phyloP scores from a whole-genome alignment of 2,888 invertebrate genomes.

The Lasioglossum marginatum region DNA sequence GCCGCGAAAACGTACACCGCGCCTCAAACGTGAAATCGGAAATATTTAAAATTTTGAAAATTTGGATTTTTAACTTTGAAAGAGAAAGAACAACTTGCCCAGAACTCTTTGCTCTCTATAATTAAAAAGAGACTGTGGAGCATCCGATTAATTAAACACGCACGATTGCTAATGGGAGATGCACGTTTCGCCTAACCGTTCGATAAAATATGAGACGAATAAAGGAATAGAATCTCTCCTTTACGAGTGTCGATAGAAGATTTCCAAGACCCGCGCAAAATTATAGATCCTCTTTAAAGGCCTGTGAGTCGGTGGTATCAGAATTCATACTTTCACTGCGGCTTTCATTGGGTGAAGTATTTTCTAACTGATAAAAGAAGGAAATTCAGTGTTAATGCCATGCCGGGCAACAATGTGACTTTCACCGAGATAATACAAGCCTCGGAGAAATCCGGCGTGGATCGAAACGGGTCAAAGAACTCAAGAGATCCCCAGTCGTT shows the following conservation, averaged over 20 bases:
- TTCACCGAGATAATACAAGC: slow-evolving; percentile 50
- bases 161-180: neutral
- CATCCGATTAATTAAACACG: neutral
- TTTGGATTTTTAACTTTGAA: neutral
- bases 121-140: neutral
- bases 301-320: neutral
- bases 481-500: slow-evolving; percentile 34
- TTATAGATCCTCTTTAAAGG: neutral
- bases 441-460: slow-evolving; percentile 50
- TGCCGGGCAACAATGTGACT: slow-evolving; percentile 51
- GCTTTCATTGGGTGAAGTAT: slow-evolving; percentile 16
- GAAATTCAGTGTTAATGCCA: slow-evolving; percentile 34
- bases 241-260: neutral
- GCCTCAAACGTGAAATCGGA: neutral
- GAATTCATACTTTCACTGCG: slow-evolving; percentile 41
- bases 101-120: no score
- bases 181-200: neutral
- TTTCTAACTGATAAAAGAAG: slow-evolving; percentile 39
- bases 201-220: neutral
- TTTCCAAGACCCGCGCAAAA: neutral
- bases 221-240: neutral
- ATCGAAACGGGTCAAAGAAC: slow-evolving; percentile 61
- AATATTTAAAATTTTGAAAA: no score
- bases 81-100: neutral
- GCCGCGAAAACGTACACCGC: slow-evolving; percentile 21